Base-by-base conservation (phyloP, 2,888 invertebrate species). In the Ecdyonurus torrentis region DNA sequence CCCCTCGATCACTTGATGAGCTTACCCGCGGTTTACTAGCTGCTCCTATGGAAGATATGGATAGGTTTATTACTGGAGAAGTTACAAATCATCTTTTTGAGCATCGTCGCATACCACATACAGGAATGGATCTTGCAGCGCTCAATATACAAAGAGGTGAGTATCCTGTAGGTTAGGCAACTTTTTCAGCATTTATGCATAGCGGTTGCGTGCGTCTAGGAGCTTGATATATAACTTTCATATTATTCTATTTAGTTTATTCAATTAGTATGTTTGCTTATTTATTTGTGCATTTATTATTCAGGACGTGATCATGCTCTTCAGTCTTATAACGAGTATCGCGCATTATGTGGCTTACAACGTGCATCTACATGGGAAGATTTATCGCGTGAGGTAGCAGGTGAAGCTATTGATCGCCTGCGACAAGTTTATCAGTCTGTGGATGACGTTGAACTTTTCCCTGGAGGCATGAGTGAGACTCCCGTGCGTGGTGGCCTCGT, bases 401-500 rank as follows among this genome's bases (percentile, higher is more conserved):
- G 84, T 65, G 90, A 91, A 75, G 87, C 89, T 20, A 73, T 73
- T 25, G 68, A 68, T 7, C 78, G 85, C 66, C 80, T 91, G 70
- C 88, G 89, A 74, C 81, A 87, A 64, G 86, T 91, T 66, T 92
- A 91, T 73, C 83, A 87, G 0, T 87, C 89, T 1, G 95, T 96
- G 0, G 95, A 97, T 70, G 97, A 98, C 73, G 92, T 98, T 63
- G 93, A 98, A 74, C 79, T 97, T 1, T 98, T 97, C 82, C 91
- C 95, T 0, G 97, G 96, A 23, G 91, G 94, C 1, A 87, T 97
- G 86, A 89, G 92, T 69, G 89, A 91, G 73, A 79, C 88, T 60
- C 89, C 91, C 10, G 67, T 71, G 60, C 0, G 78, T 93, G 96
- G 96, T 3, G 95, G 92, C 3, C 77, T 93, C 0, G 89, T 97